phyloP scores from a whole-genome alignment of 64 coral and sea anemone species.

The Dendronephthya gigantea region DNA sequence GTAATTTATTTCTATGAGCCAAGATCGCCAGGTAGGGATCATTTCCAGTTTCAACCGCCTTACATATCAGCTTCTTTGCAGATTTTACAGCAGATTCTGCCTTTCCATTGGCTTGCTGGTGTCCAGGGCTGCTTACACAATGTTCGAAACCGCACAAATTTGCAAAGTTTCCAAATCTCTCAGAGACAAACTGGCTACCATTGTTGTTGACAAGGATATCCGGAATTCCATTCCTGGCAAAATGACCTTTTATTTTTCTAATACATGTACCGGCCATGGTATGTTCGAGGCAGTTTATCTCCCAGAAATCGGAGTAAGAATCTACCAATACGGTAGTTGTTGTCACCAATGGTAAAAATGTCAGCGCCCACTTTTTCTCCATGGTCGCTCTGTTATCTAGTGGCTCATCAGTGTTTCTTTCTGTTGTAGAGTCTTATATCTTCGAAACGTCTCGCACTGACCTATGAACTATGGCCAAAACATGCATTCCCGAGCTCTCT shows the following conservation, averaged over 20 bases:
- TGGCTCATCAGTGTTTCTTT: constrained; percentile 1
- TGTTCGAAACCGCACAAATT: neutral
- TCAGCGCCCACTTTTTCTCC: constrained; percentile 3
- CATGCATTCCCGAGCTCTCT: neutral
- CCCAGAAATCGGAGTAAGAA: neutral
- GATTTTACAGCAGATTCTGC: neutral
- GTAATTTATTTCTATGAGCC: constrained; percentile 3
- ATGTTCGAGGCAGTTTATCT: neutral
- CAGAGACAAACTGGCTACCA: neutral
- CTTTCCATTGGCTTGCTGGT: neutral
- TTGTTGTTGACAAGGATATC: neutral
- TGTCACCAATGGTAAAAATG: neutral
- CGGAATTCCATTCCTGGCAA: neutral
- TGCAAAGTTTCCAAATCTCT: neutral
- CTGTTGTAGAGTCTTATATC: neutral
- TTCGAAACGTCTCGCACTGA: neutral
- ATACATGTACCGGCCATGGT: neutral
- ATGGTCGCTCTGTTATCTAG: neutral
- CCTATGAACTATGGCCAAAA: neutral
- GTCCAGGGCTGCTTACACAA: neutral
- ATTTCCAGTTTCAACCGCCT: neutral
- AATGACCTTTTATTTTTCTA: neutral
- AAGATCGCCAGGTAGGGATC: constrained; percentile 4
- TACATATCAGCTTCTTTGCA: neutral
- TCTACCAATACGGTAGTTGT: neutral